Evolutionary conservation across 1,140 invertebrate species (phyloP).

Genomic region (Hyphantria cunea): DNA sequence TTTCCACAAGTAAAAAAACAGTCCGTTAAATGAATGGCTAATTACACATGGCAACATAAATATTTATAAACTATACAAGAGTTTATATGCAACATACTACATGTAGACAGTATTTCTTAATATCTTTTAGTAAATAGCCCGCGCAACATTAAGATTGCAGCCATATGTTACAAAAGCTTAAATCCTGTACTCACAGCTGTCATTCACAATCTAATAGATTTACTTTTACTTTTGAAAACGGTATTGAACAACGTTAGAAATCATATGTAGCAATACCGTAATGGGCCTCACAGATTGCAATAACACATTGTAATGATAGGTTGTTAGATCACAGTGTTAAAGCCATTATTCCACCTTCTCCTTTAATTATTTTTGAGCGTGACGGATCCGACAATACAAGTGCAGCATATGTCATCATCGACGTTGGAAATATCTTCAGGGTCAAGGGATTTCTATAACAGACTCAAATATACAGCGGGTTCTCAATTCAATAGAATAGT

Average conservation of each 20-base stretch:
- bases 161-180: neutral
- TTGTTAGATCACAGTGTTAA: conserved; percentile 9
- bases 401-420: no score
- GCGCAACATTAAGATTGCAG: neutral
- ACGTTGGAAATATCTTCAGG: no score
- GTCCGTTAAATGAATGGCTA: no score
- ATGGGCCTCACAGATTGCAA: conserved; percentile 20
- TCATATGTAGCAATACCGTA: conserved; percentile 18
- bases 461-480: no score
- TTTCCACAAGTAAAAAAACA: no score
- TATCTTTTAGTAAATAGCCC: neutral
- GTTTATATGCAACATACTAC: no score
- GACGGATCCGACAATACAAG: neutral
- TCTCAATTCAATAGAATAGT: no score
- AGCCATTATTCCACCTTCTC: conserved; percentile 6
- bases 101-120: no score
- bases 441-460: no score
- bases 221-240: conserved; percentile 6
- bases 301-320: conserved; percentile 13
- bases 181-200: conserved; percentile 1
- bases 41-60: no score
- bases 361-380: conserved; percentile 11
- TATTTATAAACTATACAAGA: no score
- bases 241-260: conserved; percentile 10
- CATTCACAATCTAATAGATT: conserved; percentile 6